These are phyloP conservation scores for Pyrrhosoma nymphula DNA, from an alignment of 2,888 invertebrate species.

Conservation along the genomic window DNA sequence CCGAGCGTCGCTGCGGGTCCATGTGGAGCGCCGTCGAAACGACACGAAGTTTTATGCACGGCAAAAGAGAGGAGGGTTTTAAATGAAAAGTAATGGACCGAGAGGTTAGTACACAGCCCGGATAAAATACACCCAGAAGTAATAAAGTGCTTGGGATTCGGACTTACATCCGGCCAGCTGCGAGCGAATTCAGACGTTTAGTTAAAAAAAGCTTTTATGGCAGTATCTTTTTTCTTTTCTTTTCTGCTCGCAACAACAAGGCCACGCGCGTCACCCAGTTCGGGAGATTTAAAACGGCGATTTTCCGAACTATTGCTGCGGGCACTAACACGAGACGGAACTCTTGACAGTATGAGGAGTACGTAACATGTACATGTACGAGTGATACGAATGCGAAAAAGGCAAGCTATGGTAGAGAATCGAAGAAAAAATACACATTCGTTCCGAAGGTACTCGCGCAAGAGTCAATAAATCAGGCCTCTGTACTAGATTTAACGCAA, in stretches of 20 bases:
- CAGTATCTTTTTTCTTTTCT: background rate
- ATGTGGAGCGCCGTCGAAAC: background rate
- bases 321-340: background rate
- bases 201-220: no score
- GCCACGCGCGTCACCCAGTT: background rate
- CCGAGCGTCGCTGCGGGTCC: background rate
- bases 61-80: background rate
- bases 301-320: background rate
- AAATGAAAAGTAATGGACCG: background rate
- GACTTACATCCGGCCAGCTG: slow-evolving; percentile 25
- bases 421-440: background rate
- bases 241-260: background rate
- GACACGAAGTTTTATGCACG: background rate
- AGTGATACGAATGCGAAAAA: background rate
- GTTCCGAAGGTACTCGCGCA: background rate
- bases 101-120: background rate
- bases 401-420: background rate
- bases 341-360: background rate
- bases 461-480: background rate
- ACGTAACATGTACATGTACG: background rate
- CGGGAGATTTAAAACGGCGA: background rate
- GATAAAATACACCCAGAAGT: background rate
- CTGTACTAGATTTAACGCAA: background rate
- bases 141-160: background rate
- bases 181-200: background rate